Evolutionary conservation across 1,140 invertebrate genomes (phyloP).

Genomic region (Trypoxylus dichotomus): DNA sequence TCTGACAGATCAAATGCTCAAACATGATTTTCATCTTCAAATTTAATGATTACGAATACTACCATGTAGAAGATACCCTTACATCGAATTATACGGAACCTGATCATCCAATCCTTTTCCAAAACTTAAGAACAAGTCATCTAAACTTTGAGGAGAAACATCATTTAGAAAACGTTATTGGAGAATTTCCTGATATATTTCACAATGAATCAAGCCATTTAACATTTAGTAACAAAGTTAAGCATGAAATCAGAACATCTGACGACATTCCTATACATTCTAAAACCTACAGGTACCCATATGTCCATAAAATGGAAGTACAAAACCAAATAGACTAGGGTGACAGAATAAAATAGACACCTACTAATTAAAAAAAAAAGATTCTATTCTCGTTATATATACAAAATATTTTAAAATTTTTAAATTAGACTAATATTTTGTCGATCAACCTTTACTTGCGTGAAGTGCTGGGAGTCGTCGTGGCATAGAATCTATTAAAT

Average conservation of each 20-base stretch:
- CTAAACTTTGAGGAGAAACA: constrained; percentile 10
- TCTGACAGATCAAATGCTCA: background rate
- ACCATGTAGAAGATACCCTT: background rate
- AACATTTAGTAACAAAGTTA: constrained; percentile 35
- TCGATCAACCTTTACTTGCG: too few species aligned
- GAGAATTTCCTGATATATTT: too few species aligned
- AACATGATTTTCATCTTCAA: background rate
- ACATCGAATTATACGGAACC: background rate
- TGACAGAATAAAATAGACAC: too few species aligned
- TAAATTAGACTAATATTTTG: too few species aligned
- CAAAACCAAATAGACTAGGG: constrained; percentile 41
- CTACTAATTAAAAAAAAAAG: too few species aligned
- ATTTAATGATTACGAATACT: background rate
- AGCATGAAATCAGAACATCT: constrained; percentile 33
- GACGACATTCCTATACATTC: constrained; percentile 33
- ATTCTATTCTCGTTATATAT: too few species aligned
- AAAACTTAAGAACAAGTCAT: constrained; percentile 13
- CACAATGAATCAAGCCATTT: too few species aligned
- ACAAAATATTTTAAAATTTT: too few species aligned
- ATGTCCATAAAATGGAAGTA: constrained; percentile 42
- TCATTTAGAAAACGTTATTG: too few species aligned
- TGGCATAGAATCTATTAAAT: too few species aligned
- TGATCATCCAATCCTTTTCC: background rate
- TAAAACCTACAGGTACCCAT: too few species aligned
- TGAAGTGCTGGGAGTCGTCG: too few species aligned